phyloP scores from a whole-genome alignment of 2,888 invertebrate genomes.

The Smittia sp. region DNA sequence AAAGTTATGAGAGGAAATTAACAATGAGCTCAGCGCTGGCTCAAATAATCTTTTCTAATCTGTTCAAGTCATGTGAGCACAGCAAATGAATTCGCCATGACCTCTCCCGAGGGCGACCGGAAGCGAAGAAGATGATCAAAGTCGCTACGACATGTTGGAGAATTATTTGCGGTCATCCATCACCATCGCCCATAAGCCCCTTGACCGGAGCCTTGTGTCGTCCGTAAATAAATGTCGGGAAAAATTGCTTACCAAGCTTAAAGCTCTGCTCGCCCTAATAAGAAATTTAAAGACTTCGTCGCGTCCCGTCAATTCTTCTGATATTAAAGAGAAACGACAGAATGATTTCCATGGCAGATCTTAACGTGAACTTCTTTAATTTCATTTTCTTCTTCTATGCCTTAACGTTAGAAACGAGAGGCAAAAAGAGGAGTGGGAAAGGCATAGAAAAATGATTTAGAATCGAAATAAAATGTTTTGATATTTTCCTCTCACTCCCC shows the following conservation, averaged over 20 bases:
- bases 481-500: not conserved
- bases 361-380: not conserved
- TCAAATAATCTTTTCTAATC: not conserved
- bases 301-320: too few species aligned
- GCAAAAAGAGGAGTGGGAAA: not conserved
- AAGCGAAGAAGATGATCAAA: not conserved
- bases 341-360: not conserved
- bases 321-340: not conserved
- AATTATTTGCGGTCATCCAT: slow-evolving; percentile 25
- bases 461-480: not conserved
- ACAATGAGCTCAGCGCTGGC: too few species aligned
- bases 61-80: slow-evolving; percentile 1
- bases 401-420: too few species aligned
- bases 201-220: not conserved
- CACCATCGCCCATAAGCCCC: not conserved
- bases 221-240: not conserved
- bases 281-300: too few species aligned
- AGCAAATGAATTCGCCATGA: slow-evolving; percentile 24
- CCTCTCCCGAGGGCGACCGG: not conserved
- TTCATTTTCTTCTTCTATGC: not conserved
- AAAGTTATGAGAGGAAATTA: too few species aligned
- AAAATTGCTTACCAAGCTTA: not conserved
- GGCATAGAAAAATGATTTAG: not conserved
- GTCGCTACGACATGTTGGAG: not conserved
- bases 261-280: too few species aligned